Evolutionary conservation across 2,888 invertebrate genomes (phyloP).

Genomic region (Euproctis similis): DNA sequence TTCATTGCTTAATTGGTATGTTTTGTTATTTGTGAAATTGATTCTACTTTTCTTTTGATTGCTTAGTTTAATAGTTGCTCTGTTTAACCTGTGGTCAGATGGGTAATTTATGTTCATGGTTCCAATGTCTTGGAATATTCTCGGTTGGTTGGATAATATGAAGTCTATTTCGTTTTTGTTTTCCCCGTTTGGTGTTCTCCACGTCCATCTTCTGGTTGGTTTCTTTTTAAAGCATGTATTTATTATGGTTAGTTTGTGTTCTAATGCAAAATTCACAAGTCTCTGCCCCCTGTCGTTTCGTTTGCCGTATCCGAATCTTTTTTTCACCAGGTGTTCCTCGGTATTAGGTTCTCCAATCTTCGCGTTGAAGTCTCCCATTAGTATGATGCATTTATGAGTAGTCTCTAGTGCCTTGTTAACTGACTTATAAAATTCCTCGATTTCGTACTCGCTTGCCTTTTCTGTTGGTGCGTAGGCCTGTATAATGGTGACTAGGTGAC

Average conservation of each 20-base stretch:
- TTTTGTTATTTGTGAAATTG: slow-evolving; percentile 1
- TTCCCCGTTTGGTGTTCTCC: background rate
- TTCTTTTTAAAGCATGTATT: no score
- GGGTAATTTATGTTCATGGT: background rate
- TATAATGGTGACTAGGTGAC: background rate
- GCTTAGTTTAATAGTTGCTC: background rate
- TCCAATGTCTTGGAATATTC: background rate
- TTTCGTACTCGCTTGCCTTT: background rate
- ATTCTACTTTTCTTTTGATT: background rate
- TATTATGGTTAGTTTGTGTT: no score
- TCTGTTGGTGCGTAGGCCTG: slow-evolving; percentile 1
- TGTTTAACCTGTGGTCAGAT: background rate
- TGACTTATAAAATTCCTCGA: background rate
- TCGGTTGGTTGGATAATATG: slow-evolving; percentile 1
- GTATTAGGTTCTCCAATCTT: background rate
- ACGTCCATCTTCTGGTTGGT: background rate
- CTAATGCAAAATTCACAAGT: no score
- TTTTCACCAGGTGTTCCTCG: background rate
- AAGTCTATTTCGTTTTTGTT: no score
- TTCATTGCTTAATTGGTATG: background rate
- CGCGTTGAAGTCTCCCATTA: no score
- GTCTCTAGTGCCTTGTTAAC: background rate
- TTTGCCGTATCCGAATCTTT: background rate
- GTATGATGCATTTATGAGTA: background rate
- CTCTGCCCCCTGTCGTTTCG: no score